Conservation (phyloP, 2,888 invertebrate species). For the Fragum whitleyi region DNA sequence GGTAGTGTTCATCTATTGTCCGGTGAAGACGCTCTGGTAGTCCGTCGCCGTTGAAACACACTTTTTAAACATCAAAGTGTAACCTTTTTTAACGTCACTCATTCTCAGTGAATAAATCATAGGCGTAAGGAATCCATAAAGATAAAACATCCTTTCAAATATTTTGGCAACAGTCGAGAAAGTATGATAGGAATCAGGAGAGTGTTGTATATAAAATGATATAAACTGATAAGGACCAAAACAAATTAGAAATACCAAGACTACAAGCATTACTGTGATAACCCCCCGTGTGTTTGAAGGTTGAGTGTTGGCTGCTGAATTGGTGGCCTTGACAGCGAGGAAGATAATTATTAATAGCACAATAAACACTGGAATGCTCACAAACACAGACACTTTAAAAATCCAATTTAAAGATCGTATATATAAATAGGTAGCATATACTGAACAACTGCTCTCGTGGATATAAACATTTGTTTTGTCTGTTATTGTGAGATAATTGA, state of each 20-base stretch:
- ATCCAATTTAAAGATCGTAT: slow-evolving; percentile 64
- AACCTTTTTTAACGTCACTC: slow-evolving; percentile 56
- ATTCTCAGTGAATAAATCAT: slow-evolving; percentile 51
- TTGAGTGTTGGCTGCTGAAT: slow-evolving; percentile 47
- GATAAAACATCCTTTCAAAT: slow-evolving; percentile 49
- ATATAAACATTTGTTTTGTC: slow-evolving; percentile 41
- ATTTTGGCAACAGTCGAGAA: slow-evolving; percentile 39
- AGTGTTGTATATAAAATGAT: slow-evolving; percentile 60
- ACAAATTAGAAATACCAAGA: slow-evolving; percentile 47
- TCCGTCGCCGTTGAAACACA: slow-evolving; percentile 56
- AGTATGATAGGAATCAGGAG: slow-evolving; percentile 41
- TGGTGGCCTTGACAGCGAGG: slow-evolving; percentile 57
- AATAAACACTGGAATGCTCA: slow-evolving; percentile 63
- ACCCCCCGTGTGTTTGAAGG: slow-evolving; percentile 49
- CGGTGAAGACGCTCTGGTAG: slow-evolving; percentile 55
- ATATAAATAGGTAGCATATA: slow-evolving; percentile 52
- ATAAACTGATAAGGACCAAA: slow-evolving; percentile 62
- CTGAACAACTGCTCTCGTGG: slow-evolving; percentile 57
- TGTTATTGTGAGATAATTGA: slow-evolving; percentile 51
- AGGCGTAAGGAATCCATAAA: slow-evolving; percentile 46
- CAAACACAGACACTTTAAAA: slow-evolving; percentile 59
- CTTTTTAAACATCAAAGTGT: slow-evolving; percentile 59
- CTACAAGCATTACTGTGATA: slow-evolving; percentile 46
- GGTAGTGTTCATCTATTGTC: slow-evolving; percentile 34
- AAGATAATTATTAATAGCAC: slow-evolving; percentile 57